These are phyloP conservation scores for Nymphicus hollandicus DNA, from an alignment of 2,113 vertebrate species.

Conservation along the genomic window DNA sequence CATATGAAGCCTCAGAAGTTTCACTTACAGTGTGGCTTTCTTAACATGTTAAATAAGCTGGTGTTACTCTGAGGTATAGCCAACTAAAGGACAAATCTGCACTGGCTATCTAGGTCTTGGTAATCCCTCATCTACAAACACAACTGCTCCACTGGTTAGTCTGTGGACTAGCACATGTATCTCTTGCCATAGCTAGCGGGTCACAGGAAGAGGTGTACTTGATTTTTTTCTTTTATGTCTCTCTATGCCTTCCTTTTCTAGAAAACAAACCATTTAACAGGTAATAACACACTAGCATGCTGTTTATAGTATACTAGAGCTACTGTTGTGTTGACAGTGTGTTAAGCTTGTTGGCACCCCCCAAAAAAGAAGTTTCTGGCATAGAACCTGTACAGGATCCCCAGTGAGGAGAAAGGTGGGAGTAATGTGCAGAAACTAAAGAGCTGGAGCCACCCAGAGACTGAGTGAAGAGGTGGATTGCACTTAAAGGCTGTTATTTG, in stretches of 20 bases:
- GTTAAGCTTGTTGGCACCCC: not conserved
- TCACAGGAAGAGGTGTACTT: not conserved
- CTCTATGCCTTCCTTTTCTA: not conserved
- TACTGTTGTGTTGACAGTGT: not conserved
- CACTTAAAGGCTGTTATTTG: not conserved
- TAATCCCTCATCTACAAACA: not conserved
- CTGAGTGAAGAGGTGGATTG: not conserved
- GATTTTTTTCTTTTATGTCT: not conserved
- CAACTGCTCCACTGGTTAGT: not conserved
- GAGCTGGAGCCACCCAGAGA: not conserved
- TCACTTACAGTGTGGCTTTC: not conserved
- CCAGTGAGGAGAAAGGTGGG: not conserved
- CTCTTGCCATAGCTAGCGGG: not conserved
- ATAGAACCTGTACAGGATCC: not conserved
- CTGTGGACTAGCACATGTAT: accelerated
- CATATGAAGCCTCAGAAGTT: not conserved
- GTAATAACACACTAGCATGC: not conserved
- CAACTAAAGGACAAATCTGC: not conserved
- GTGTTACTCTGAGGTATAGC: not conserved
- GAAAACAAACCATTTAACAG: not conserved
- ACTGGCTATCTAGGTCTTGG: not conserved
- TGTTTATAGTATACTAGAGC: not conserved
- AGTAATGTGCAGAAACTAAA: not conserved
- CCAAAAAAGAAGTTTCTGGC: not conserved
- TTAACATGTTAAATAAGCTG: not conserved